These are phyloP conservation scores for Microctenopoma lineatum DNA, from an alignment of 2,797 vertebrate genomes.

Conservation along the genomic window DNA sequence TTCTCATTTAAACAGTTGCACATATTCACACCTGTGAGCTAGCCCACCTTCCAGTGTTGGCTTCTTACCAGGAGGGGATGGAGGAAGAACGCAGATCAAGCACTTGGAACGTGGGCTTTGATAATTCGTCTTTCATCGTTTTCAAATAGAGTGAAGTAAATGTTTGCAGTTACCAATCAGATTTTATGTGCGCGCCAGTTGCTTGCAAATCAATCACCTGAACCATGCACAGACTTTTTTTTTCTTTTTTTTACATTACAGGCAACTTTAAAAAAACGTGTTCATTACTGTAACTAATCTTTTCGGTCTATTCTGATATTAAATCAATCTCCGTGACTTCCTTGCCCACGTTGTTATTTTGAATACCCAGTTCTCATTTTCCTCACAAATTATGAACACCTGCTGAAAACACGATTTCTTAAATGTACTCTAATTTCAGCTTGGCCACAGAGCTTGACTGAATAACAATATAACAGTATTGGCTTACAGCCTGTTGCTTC, in stretches of 20 bases:
- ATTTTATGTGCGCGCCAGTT: constrained; percentile 17
- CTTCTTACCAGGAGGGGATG: constrained; percentile 53
- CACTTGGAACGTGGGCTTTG: constrained; percentile 57
- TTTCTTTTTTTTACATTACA: constrained; percentile 16
- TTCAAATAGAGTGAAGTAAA: constrained; percentile 61
- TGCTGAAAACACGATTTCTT: constrained; percentile 45
- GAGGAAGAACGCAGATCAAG: constrained; percentile 68
- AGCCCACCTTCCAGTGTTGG: constrained; percentile 58
- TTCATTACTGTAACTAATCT: constrained; percentile 37
- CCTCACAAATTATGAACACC: constrained; percentile 48
- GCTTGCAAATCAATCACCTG: constrained; percentile 40
- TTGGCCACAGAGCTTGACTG: constrained; percentile 19
- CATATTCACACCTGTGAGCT: constrained; percentile 73
- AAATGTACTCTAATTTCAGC: constrained; percentile 29
- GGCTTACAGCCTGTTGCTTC: constrained; percentile 17
- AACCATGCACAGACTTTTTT: neutral
- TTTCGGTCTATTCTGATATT: constrained; percentile 23
- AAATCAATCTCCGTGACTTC: constrained; percentile 37
- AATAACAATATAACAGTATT: constrained; percentile 12
- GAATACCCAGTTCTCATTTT: constrained; percentile 17
- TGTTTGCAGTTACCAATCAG: constrained; percentile 51
- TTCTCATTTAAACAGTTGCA: constrained; percentile 66
- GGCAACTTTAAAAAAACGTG: constrained; percentile 10
- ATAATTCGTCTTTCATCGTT: constrained; percentile 71
- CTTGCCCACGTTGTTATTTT: constrained; percentile 26